Evolutionary conservation across 2,113 vertebrate genomes (phyloP).

Genomic region (Ibidorhyncha struthersii): DNA sequence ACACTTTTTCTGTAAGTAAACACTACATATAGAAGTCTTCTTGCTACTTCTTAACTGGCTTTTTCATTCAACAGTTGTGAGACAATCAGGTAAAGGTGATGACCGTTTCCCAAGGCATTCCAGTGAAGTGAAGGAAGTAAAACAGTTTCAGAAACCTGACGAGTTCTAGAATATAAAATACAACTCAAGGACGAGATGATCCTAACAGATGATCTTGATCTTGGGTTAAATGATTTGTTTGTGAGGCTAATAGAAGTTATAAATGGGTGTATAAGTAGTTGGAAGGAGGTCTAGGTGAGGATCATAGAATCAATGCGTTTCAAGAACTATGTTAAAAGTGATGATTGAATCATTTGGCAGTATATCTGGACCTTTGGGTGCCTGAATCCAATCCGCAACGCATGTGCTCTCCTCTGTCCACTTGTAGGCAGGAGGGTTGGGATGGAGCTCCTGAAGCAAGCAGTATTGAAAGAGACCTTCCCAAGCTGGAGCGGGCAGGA

Average conservation of each 20-base stretch:
- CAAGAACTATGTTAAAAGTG: background rate
- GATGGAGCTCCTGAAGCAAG: constrained; percentile 35
- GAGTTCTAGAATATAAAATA: background rate
- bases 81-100: background rate
- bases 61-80: background rate
- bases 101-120: background rate
- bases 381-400: background rate
- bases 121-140: background rate
- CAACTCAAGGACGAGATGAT: background rate
- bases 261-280: background rate
- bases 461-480: constrained; percentile 17
- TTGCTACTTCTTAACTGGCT: background rate
- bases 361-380: background rate
- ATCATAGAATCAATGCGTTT: background rate
- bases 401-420: background rate
- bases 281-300: background rate
- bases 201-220: background rate
- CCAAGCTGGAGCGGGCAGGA: constrained; percentile 15
- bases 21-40: background rate
- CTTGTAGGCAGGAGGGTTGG: constrained; percentile 14
- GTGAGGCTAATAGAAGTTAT: background rate
- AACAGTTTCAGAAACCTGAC: background rate
- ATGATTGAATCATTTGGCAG: background rate
- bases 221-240: background rate
- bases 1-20: background rate